phyloP scores from a whole-genome alignment of 2,113 vertebrate genomes.

The Pelecanoides urinatrix region DNA sequence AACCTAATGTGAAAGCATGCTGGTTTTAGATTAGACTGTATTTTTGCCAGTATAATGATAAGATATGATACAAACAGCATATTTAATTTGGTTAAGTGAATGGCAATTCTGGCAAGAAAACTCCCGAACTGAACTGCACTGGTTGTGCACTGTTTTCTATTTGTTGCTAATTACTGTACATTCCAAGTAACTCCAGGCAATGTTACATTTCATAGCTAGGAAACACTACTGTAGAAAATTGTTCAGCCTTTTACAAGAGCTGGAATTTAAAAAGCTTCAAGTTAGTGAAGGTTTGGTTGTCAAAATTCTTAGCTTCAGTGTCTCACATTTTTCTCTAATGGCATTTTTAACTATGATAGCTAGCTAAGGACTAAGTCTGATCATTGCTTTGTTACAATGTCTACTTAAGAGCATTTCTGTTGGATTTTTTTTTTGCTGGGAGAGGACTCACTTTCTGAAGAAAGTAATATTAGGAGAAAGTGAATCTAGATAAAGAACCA shows the following conservation, averaged over 20 bases:
- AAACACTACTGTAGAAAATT: neutral
- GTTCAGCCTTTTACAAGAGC: neutral
- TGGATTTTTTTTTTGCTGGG: neutral
- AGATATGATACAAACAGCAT: neutral
- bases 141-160: neutral
- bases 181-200: neutral
- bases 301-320: neutral
- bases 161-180: neutral
- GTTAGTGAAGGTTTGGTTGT: neutral
- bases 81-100: neutral
- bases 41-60: neutral
- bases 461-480: neutral
- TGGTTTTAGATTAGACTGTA: neutral
- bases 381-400: neutral
- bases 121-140: neutral
- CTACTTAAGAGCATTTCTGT: neutral
- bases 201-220: neutral
- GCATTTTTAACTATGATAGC: neutral
- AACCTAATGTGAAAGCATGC: neutral
- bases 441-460: neutral
- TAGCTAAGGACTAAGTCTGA: neutral
- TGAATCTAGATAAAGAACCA: neutral
- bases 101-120: neutral
- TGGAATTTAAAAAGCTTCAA: neutral
- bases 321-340: neutral